phyloP scores from a whole-genome alignment of 2,797 vertebrate species.

The Adelosebastes latens region DNA sequence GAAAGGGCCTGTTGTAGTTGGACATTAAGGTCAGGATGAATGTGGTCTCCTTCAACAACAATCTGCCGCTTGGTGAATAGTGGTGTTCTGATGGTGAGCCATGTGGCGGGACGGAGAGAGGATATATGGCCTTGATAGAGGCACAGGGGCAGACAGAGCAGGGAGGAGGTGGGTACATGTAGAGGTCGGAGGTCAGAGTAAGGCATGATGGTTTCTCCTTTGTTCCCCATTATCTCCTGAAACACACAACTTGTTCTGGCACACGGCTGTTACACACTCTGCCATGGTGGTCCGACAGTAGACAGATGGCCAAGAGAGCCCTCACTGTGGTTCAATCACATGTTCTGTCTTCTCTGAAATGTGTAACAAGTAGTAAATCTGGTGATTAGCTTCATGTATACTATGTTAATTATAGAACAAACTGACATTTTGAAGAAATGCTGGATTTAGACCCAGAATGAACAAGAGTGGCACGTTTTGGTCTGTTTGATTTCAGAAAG shows the following conservation, averaged over 20 bases:
- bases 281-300: slow-evolving; percentile 61
- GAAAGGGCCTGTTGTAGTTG: slow-evolving; percentile 34
- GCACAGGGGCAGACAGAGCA: not conserved
- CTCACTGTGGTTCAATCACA: slow-evolving; percentile 19
- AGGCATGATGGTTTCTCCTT: slow-evolving; percentile 60
- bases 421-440: not conserved
- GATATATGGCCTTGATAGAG: slow-evolving; percentile 32
- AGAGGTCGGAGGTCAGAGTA: slow-evolving; percentile 35
- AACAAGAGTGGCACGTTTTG: not conserved
- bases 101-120: slow-evolving; percentile 46
- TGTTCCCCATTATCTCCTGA: slow-evolving; percentile 77
- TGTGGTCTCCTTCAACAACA: slow-evolving; percentile 68
- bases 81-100: slow-evolving; percentile 62
- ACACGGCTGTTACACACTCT: slow-evolving; percentile 51
- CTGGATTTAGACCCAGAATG: not conserved
- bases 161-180: slow-evolving; percentile 14
- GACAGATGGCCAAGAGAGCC: slow-evolving; percentile 75
- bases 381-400: not conserved
- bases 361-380: not conserved
- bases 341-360: not conserved
- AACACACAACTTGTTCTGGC: slow-evolving; percentile 65
- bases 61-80: slow-evolving; percentile 71
- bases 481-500: not conserved
- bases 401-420: not conserved
- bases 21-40: slow-evolving; percentile 57